Base-by-base conservation (phyloP, 2,797 vertebrate genomes). In the Poliocrania exsul region DNA sequence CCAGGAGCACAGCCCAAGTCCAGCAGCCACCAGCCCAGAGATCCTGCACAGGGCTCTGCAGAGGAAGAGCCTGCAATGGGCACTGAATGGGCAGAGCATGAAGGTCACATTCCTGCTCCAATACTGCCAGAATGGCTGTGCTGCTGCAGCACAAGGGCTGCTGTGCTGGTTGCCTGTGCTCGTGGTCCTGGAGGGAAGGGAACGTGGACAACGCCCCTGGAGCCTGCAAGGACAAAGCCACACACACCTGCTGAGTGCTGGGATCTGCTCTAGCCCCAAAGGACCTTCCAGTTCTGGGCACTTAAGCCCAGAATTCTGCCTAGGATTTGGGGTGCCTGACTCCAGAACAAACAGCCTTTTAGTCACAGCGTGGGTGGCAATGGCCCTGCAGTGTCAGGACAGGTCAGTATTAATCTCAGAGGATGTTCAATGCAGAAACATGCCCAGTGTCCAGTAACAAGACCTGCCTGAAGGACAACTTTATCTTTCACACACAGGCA, bases 31-130 rank as follows among this genome's bases (percentile, higher is more conserved):
- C 73, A 71, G 81, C 75, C 53, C 74, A 83, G 54, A 56, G 23
- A 73, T 31, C 71, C 61, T 74, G 60, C 67, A 42, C 61, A 46
- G 87, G 84, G 37, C 57, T 53, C 17, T 18, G 24, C 0, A 1
- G 53, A 93, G 38, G 72, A 78, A 70, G 31, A 82, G 66, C 72
- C 78, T 87, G 44, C 28, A 47, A 77, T 0, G 4, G 77, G 78
- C 78, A 70, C 67, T 35, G 35, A 79, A 88, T 8, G 13, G 44
- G 73, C 56, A 77, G 78, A 60, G 58, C 53, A n/a, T 38, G 69
- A 93, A 69, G 72, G 84, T 74, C 89, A 60, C 15, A 71, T 25
- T 93, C 67, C 74, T 79, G 75, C n/a, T 72, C 49, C 78, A 35
- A 5, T 16, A 81, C 13, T 71, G 57, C 72, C 0, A 0, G 50